Percentiles rank a stretch among this genome's conserved stretches.
Evolutionary conservation across 2,888 invertebrate genomes (phyloP).

Genomic region (Opisthograptis luteolata): DNA sequence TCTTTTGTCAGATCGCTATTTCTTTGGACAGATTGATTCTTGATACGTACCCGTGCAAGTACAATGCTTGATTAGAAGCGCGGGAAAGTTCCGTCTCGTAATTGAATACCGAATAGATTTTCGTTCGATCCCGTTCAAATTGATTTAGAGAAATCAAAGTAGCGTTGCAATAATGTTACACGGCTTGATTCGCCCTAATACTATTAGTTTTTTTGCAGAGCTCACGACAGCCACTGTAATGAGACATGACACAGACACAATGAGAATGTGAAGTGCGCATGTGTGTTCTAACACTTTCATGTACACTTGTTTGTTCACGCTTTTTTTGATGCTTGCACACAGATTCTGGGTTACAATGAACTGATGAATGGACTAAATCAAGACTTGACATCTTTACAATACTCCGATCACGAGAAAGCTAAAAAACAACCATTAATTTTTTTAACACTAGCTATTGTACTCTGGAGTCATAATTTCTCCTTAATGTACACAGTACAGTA

Average conservation of each 20-base stretch:
- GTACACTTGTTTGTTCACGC: constrained; percentile 11
- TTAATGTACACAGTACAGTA: constrained; percentile 4
- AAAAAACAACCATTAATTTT: constrained; percentile 11
- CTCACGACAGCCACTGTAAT: constrained; percentile 44
- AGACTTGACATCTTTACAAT: constrained; percentile 4
- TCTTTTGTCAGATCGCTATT: constrained; percentile 73
- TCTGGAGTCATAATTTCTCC: constrained; percentile 1
- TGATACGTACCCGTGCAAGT: constrained; percentile 63
- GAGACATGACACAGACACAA: constrained; percentile 30
- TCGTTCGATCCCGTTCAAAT: constrained; percentile 69
- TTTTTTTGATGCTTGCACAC: constrained; percentile 10
- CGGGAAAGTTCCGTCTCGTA: constrained; percentile 71
- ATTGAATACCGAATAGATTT: constrained; percentile 79
- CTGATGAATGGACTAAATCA: constrained; percentile 4
- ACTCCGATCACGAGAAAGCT: constrained; percentile 19
- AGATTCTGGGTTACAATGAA: constrained; percentile 6
- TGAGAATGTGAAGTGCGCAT: constrained; percentile 41
- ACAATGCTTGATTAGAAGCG: constrained; percentile 73
- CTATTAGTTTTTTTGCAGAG: constrained; percentile 56
- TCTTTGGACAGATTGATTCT: constrained; percentile 72
- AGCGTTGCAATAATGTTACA: constrained; percentile 63
- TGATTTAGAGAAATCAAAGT: constrained; percentile 63
- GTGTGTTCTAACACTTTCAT: constrained; percentile 39
- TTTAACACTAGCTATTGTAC: background rate
- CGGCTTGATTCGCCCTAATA: constrained; percentile 54